phyloP scores from a whole-genome alignment of 2,888 invertebrate genomes.

The Pheosia tremula region DNA sequence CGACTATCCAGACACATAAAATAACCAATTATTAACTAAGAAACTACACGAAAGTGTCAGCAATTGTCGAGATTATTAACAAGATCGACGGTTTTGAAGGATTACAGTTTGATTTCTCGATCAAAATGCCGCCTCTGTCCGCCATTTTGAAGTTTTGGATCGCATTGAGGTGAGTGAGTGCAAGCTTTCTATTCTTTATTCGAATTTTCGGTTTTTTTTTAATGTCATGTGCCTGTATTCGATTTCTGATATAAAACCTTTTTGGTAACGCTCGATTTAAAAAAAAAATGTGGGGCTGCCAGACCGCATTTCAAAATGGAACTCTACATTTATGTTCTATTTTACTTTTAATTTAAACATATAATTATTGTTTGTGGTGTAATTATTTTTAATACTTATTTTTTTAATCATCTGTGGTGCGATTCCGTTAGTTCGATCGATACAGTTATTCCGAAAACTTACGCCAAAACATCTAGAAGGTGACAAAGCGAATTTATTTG shows the following conservation, averaged over 20 bases:
- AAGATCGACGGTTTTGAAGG: neutral
- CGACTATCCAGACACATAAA: neutral
- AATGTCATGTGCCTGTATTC: neutral
- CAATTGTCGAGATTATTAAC: neutral
- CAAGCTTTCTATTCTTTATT: slow-evolving; percentile 3
- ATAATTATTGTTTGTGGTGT: too few relatives aligned
- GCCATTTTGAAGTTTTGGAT: slow-evolving; percentile 7
- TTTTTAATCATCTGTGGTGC: neutral
- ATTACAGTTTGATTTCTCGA: slow-evolving; percentile 2
- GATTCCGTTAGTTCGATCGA: neutral
- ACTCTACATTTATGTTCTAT: too few relatives aligned
- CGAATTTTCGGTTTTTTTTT: slow-evolving; percentile 1
- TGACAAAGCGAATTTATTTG: neutral
- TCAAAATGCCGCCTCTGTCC: neutral
- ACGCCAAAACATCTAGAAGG: neutral
- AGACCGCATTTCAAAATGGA: too few relatives aligned
- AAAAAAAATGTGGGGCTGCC: too few relatives aligned
- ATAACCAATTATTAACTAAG: neutral
- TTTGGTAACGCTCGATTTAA: too few relatives aligned
- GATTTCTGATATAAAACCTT: neutral
- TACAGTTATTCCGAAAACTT: neutral
- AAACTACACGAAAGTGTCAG: neutral
- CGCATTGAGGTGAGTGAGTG: slow-evolving; percentile 7
- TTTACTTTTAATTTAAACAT: too few relatives aligned
- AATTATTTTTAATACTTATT: neutral